Base-by-base conservation (phyloP, 2,113 vertebrate genomes). In the Xenopus laevis region DNA sequence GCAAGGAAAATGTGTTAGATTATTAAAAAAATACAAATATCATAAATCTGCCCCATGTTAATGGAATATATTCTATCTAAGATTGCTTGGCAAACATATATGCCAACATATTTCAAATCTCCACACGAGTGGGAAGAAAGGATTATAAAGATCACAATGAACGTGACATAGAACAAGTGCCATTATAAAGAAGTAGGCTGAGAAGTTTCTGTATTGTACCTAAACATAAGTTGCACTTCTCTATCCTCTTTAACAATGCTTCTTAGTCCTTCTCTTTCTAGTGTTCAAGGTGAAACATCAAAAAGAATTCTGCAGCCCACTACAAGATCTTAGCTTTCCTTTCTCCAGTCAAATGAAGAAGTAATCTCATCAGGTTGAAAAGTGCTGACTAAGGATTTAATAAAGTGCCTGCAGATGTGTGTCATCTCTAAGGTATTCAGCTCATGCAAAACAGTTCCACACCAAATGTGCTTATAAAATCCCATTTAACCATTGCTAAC, bases 391-490 rank as follows among this genome's bases (percentile, higher is more conserved):
- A 91, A 95, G 91, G 90, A 86, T 90, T 91, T 90, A 89, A 93
- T 93, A 94, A 92, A 94, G 89, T 92, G 92, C 92, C 92, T 91
- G 93, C 93, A 93, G 93, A 93, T 93, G 94, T 91, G 91, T 93
- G 93, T 93, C 87, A 92, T 94, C 93, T 94, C 93, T 82, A 90
- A 93, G 93, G 93, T 93, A 94, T 93, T 94, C 92, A 90, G 88
- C 92, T 94, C 93, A 94, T 94, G 93, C 92, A 94, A 94, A 95
- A 92, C 92, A 94, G 93, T 86, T 87, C 82, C 83, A 86, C 86
- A 82, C 84, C 77, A 84, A 89, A 87, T 80, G 84, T 79, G 86
- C 88, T 89, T 87, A 89, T 90, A 89, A 91, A 90, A 91, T 88
- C 86, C 88, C 89, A 87, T 91, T 93, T 92, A 92, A 91, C 91